These are phyloP conservation scores for Emydura subglobosa DNA, from an alignment of 2,113 vertebrate genomes.

Conservation along the genomic window DNA sequence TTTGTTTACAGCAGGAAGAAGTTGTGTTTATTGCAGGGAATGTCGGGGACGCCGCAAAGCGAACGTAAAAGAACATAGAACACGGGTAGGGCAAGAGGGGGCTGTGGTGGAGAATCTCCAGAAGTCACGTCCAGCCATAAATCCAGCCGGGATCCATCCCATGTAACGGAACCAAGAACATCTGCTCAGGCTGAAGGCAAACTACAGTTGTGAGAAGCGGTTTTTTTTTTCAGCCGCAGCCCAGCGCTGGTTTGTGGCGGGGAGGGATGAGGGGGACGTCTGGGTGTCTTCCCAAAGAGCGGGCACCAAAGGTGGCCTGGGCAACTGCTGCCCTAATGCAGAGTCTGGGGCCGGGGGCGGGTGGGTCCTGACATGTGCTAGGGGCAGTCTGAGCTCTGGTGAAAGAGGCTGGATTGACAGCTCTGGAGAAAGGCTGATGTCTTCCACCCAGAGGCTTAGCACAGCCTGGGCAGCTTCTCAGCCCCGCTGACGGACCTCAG, in stretches of 20 bases:
- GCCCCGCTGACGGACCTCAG: background rate
- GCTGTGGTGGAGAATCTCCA: conserved; percentile 67
- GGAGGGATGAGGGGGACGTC: background rate
- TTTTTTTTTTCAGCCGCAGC: background rate
- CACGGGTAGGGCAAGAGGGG: conserved; percentile 38
- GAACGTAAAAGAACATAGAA: conserved; percentile 60
- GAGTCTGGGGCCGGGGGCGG: no score
- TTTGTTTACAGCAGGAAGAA: conserved; percentile 65
- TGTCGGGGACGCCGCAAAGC: conserved; percentile 57
- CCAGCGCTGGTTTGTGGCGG: background rate
- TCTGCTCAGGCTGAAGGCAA: conserved; percentile 61
- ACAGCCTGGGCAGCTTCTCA: background rate
- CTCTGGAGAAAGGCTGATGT: background rate
- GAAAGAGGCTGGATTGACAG: background rate
- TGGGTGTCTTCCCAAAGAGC: background rate
- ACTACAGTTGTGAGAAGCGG: background rate
- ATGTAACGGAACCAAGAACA: conserved; percentile 53
- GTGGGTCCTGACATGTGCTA: background rate
- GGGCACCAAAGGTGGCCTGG: background rate
- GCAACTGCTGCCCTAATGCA: background rate
- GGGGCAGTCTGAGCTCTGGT: background rate
- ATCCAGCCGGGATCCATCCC: conserved; percentile 51
- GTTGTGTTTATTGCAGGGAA: conserved; percentile 64
- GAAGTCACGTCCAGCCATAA: conserved; percentile 72
- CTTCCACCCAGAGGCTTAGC: background rate